Evolutionary conservation across 2,888 invertebrate species (phyloP), one percentile per base, ranked within the genome.

Genomic region (Aspidapion aeneum): DNA sequence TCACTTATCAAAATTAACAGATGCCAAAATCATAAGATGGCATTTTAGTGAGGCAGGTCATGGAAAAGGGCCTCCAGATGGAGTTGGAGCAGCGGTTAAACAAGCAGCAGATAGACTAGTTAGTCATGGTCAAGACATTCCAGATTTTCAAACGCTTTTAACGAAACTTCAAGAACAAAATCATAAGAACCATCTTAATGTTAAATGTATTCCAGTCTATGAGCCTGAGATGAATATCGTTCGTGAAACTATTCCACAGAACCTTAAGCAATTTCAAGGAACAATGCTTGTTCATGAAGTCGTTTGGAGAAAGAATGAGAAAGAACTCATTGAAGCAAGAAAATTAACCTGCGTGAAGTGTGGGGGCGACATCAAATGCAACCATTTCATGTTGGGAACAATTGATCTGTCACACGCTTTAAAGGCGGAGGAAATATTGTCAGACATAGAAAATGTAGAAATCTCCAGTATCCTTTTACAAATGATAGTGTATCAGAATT

Each of bases 61-160:
- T 63, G 65, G 61, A 17, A 63, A 65, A 51, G 65, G 63, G 18
- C 63, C 65, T 18, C 62, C 63, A 7, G 63, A 65, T 60, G 63
- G 63, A 18, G 57, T 62, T 18, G 62, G 65, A 2, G 64, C 60
- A 19, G 55, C 56, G 21, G 19, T 63, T 18, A 63, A 63, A 57
- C 50, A 60, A 63, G 57, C 49, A 50, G 60, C 60, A 12, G 63
- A 63, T 57, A 21, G n/a, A 18, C 18, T 63, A 21, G 60, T 57
- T 20, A 56, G 48, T 7, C 19, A 50, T 55, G 60, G 51, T 21
- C 55, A 54, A 17, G 57, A 63, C 49, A 49, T 63, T 21, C 22
- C 57, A 22, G 50, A 21, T 48, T 48, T 61, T 18, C 57, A 64
- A 54, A 54, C 35, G n/a, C 57, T 64, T 49, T 20, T 61, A 1